Base-by-base conservation (phyloP, 2,888 invertebrate genomes). In the Temnothorax rugatulus region DNA sequence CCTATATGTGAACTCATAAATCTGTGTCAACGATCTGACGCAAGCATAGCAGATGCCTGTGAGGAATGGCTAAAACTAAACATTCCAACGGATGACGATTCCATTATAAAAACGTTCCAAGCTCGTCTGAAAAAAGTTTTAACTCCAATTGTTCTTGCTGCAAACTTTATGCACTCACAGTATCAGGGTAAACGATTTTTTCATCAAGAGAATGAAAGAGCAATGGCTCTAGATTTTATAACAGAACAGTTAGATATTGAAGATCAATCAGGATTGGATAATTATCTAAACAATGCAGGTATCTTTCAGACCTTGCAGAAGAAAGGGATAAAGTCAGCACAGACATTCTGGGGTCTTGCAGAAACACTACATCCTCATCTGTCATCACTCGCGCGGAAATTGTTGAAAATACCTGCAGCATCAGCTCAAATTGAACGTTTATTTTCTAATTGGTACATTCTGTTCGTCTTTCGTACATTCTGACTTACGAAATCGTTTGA, bases 391-490 rank as follows among this genome's bases (percentile, higher is more conserved):
- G n/a, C 44, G 3, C 9, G 3, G 8, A 66, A 66, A 44, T 44
- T 66, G 13, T 21, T 66, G 8, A 66, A 66, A 44, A 66, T 66
- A 21, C 8, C 64, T 15, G 44, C 64, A n/a, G 41, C 64, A 11
- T 44, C 64, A 2, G 44, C 44, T 38, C 9, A 66, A 66, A 66
- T 66, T 25, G 64, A 66, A 21, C 13, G 64, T 44, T 7, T 66
- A 0, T 66, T 66, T 41, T 66, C 64, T 21, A 41, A 66, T 41
- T 66, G 44, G n/a, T n/a, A n/a, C n/a, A n/a, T n/a, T n/a, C n/a
- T n/a, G n/a, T n/a, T n/a, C n/a, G 25, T 44, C 64, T 41, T 66
- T 44, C 4, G 1, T 66, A 4, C 64, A 66, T 15, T 66, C 64
- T 0, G 18, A 44, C 4, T 44, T 44, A 25, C 44, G 44, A 44